phyloP scores from a whole-genome alignment of 2,797 vertebrate species.

The Sebastes reedi region DNA sequence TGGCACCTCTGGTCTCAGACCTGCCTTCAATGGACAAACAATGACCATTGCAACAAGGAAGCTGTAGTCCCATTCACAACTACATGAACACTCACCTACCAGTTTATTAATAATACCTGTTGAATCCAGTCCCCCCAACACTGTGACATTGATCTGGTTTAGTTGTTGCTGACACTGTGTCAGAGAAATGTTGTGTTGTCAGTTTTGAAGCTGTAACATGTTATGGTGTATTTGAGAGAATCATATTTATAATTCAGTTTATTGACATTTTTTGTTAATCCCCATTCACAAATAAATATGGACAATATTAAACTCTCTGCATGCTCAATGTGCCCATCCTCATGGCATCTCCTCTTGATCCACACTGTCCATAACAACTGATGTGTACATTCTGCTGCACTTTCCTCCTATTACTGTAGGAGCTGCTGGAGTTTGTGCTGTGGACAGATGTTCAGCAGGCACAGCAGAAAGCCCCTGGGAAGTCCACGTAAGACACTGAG shows the following conservation, averaged over 20 bases:
- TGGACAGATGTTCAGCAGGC: neutral
- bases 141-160: neutral
- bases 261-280: no score
- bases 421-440: neutral
- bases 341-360: no score
- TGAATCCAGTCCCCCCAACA: neutral
- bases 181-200: neutral
- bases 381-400: no score
- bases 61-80: neutral
- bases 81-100: neutral
- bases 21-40: neutral
- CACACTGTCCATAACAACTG: no score
- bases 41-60: neutral
- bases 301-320: no score
- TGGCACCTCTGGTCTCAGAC: neutral
- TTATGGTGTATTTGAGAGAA: no score
- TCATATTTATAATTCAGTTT: no score
- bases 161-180: neutral
- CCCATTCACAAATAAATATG: neutral
- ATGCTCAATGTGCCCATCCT: no score
- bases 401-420: neutral
- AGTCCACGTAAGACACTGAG: no score
- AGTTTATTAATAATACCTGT: neutral
- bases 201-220: neutral
- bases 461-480: no score